Evolutionary conservation across 2,797 vertebrate species (phyloP).

Genomic region (Gallinago nigripennis): DNA sequence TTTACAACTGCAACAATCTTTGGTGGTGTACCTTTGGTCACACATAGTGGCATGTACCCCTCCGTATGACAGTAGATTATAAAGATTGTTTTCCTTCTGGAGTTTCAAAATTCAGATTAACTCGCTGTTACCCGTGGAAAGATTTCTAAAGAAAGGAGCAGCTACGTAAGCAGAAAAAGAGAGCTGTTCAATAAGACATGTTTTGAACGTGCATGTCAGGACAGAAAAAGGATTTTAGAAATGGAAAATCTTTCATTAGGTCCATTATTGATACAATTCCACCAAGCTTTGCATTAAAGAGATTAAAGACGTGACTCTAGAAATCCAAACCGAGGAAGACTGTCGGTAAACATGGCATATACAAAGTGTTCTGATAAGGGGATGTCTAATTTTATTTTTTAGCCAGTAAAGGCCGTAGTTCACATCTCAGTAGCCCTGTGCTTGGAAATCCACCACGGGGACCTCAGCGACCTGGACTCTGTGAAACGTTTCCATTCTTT

Average conservation of each 20-base stretch:
- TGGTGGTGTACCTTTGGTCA: not conserved
- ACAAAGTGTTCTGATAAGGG: not conserved
- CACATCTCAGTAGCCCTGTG: not conserved
- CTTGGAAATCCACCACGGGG: not conserved
- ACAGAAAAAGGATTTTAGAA: conserved; percentile 24
- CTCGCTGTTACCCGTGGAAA: not conserved
- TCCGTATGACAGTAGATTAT: not conserved
- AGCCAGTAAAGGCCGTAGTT: not conserved
- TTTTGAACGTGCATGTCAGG: not conserved
- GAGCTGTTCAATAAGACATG: not conserved
- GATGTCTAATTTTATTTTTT: not conserved
- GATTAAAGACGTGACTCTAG: not conserved
- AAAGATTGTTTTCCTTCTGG: not conserved
- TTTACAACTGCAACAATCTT: not conserved
- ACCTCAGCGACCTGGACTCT: not conserved
- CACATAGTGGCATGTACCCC: not conserved
- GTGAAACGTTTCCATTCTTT: not conserved
- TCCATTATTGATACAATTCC: not conserved
- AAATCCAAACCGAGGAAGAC: not conserved
- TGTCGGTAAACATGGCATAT: not conserved
- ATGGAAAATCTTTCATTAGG: conserved; percentile 37
- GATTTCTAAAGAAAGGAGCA: not conserved
- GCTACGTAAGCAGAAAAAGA: not conserved
- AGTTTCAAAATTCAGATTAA: conserved; percentile 11
- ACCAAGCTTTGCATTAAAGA: not conserved